Evolutionary conservation across 2,797 vertebrate genomes (phyloP).

Genomic region (Sitta carolinensis): DNA sequence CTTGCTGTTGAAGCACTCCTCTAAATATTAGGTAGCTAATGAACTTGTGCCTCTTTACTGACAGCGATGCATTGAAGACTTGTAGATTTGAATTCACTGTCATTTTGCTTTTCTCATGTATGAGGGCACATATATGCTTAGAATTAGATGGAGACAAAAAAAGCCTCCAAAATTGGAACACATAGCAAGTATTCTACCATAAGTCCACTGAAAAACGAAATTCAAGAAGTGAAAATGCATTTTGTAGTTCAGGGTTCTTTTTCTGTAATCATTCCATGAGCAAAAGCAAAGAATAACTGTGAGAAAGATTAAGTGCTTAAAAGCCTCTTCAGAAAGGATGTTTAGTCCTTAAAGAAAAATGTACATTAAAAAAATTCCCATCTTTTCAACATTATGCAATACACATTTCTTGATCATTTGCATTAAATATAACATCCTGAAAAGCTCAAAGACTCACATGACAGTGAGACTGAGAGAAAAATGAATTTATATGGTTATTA

Average conservation of each 20-base stretch:
- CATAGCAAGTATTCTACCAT: not conserved
- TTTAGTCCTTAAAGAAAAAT: not conserved
- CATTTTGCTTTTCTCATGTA: not conserved
- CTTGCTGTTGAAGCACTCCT: not conserved
- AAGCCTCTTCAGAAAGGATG: constrained; percentile 44
- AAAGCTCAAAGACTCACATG: not conserved
- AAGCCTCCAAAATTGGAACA: constrained; percentile 6
- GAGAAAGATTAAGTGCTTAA: constrained; percentile 43
- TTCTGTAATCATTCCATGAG: constrained; percentile 44
- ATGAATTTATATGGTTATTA: not conserved
- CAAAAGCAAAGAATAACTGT: constrained; percentile 51
- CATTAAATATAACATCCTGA: not conserved
- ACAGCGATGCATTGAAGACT: not conserved
- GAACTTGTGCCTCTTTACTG: not conserved
- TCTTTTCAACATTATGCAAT: not conserved
- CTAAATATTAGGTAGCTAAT: not conserved
- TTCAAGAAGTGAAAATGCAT: not conserved
- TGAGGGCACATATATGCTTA: not conserved
- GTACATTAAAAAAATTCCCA: not conserved
- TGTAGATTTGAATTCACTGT: not conserved
- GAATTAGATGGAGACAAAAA: constrained; percentile 25
- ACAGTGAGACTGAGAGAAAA: not conserved
- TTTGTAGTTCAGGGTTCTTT: constrained; percentile 4
- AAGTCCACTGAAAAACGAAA: not conserved
- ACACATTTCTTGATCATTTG: constrained; percentile 12